These are phyloP conservation scores for Shinisaurus crocodilurus DNA, from an alignment of 2,113 vertebrate species.

Conservation along the genomic window DNA sequence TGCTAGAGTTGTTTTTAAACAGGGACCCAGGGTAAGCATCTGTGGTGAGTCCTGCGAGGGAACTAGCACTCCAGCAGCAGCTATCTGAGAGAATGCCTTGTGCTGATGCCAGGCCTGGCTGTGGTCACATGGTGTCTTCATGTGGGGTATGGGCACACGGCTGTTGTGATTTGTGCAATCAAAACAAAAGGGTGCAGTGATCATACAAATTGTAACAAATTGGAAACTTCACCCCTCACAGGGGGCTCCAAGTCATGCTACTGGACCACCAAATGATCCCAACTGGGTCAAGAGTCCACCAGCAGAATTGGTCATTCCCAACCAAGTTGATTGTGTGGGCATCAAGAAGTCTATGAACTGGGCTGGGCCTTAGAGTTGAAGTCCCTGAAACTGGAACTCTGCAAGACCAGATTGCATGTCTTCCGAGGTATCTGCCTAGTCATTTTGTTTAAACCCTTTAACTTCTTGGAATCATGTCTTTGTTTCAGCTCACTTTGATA, in stretches of 20 bases:
- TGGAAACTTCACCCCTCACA: not conserved
- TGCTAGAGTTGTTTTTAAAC: not conserved
- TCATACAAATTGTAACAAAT: not conserved
- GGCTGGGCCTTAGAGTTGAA: not conserved
- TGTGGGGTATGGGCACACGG: not conserved
- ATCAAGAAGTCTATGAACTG: not conserved
- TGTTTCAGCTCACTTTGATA: rapidly evolving
- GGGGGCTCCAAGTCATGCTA: too few species aligned
- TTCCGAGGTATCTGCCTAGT: rapidly evolving
- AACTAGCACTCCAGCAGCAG: not conserved
- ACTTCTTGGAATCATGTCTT: not conserved
- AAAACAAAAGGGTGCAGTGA: not conserved
- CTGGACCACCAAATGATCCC: not conserved
- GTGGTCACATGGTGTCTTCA: not conserved
- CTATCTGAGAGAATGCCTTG: not conserved
- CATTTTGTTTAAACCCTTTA: not conserved
- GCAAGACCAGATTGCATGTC: not conserved
- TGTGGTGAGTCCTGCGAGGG: not conserved
- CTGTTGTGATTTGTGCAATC: not conserved
- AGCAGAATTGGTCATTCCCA: not conserved
- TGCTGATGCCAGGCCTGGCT: not conserved
- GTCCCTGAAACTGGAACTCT: not conserved
- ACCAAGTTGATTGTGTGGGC: too few species aligned
- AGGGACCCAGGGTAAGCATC: too few species aligned
- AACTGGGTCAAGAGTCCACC: not conserved